Evolutionary conservation across 1,140 invertebrate species (phyloP), one percentile per base, ranked within the genome.

Genomic region (Dinothrombium tinctorium): DNA sequence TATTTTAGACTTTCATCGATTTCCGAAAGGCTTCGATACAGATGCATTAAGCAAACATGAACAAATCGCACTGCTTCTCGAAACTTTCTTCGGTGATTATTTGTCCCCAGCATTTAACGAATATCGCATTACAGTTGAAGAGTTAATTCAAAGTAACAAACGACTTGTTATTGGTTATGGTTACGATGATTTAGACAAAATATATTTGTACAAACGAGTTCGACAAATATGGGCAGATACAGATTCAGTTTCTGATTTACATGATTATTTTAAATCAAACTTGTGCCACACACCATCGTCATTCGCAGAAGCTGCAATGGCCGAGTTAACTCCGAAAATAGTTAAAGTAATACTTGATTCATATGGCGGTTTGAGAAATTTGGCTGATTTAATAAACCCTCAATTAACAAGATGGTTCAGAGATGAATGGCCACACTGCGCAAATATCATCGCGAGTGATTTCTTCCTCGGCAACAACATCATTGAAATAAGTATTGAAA

Each of bases 321-420:
- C 74, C 0, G 74, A 81, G 56, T 62, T 77, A 21, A 81, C 78
- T 0, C 75, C 76, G 1, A 74, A 76, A 42, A 61, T 78, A 28
- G 56, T 78, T 7, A 64, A 77, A 33, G 61, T 71, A 44, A 58
- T 63, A 24, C 68, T 49, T 12, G 48, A 47, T 12, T 48, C 44
- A 20, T 52, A 53, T 40, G 64, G 69, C 6, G 50, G 50, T 17
- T 53, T 81, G 14, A 57, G 76, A 15, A 63, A 68, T 17, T 64
- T 77, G 53, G 75, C 76, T 0, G 66, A 78, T 48, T 57, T 55
- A 0, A 66, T 74, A 9, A 78, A 78, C 53, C 56, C 64, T 31
- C 65, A 72, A 11, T 60, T 77, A 0, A 76, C 73, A 0, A 54
- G 55, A 22, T 72, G 74, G 56, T 67, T 76, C 47, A 50, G 69